phyloP scores from a whole-genome alignment of 1,140 invertebrate genomes.

The Euwallacea fornicatus region DNA sequence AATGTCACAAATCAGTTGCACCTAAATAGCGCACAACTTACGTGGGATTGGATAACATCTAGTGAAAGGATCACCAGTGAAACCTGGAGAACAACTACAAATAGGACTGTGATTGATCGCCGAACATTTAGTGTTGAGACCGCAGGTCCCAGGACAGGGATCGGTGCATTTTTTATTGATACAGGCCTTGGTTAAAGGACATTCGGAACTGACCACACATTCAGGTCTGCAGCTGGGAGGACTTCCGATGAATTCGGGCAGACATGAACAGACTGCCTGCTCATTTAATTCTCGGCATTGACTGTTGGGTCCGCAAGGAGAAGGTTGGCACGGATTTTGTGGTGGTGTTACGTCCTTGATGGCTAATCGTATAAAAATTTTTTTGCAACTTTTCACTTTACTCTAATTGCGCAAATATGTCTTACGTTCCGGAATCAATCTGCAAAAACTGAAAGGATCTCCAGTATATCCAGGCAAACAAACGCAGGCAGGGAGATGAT shows the following conservation, averaged over 20 bases:
- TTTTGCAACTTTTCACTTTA: neutral
- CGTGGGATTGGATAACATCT: constrained; percentile 60
- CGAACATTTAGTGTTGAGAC: constrained; percentile 70
- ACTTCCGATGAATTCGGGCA: constrained; percentile 66
- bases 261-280: constrained; percentile 62
- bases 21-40: constrained; percentile 51
- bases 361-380: constrained; percentile 52
- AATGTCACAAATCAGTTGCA: neutral
- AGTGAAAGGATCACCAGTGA: constrained; percentile 61
- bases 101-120: constrained; percentile 69
- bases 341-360: constrained; percentile 48
- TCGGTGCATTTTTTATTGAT: constrained; percentile 73
- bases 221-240: constrained; percentile 74
- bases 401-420: constrained; percentile 43
- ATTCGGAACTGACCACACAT: constrained; percentile 81
- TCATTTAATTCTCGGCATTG: constrained; percentile 59
- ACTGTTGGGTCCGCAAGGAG: constrained; percentile 68
- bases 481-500: constrained; percentile 70
- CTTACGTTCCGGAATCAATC: constrained; percentile 53
- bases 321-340: constrained; percentile 62
- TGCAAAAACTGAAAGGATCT: constrained; percentile 59
- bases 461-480: constrained; percentile 69
- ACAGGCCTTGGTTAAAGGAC: constrained; percentile 71
- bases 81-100: constrained; percentile 58
- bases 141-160: constrained; percentile 76